Conservation (phyloP, 64 coral and sea anemone genomes). For the Porites lutea region DNA sequence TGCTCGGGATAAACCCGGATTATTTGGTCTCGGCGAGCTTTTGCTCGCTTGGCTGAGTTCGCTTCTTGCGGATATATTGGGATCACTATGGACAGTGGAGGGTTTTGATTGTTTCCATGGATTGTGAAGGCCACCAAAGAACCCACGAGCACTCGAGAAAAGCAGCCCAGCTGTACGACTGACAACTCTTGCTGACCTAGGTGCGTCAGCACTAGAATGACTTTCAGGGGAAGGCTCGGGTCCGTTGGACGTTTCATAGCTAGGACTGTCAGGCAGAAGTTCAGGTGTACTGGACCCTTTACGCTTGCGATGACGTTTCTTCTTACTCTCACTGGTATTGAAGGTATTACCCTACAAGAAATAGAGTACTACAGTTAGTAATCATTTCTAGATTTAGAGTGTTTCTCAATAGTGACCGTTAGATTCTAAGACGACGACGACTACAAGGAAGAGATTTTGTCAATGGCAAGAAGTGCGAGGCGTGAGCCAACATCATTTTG, state of each 20-base stretch:
- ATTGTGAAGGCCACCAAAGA: conserved; percentile 62
- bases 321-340: conserved; percentile 20
- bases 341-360: conserved; percentile 23
- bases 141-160: conserved; percentile 73
- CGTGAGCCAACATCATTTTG: too few species aligned
- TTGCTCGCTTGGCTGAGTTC: background rate
- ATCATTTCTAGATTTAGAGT: background rate
- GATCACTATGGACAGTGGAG: conserved; percentile 20
- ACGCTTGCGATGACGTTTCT: conserved; percentile 57
- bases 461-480: too few species aligned
- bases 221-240: conserved; percentile 16
- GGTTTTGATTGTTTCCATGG: conserved; percentile 44
- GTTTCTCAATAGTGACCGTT: too few species aligned
- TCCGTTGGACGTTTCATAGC: background rate
- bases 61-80: conserved; percentile 9
- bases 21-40: background rate
- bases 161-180: conserved; percentile 83
- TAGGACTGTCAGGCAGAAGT: background rate
- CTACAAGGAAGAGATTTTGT: too few species aligned
- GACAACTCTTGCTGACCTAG: conserved; percentile 69
- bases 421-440: too few species aligned
- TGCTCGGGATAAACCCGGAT: conserved; percentile 17
- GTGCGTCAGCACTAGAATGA: conserved; percentile 2
- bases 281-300: background rate
- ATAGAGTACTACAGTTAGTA: background rate